Base-by-base conservation (phyloP, 2,797 vertebrate genomes). In the Champsocephalus esox region DNA sequence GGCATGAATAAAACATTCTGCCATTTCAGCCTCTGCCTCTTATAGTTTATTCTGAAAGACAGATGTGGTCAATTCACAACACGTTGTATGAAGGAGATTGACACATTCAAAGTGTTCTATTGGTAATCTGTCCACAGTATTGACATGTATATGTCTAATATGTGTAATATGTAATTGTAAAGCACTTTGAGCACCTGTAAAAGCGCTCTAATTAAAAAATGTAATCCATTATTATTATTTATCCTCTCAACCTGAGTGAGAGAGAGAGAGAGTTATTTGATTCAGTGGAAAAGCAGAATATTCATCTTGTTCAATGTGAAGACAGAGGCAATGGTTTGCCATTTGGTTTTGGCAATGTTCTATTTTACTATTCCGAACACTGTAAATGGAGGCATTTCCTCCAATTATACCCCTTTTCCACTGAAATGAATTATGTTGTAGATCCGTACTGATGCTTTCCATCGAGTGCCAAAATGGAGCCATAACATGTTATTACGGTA, bases 1-100 rank as follows among this genome's bases (percentile, higher is more conserved):
- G 75, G 4, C 44, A 85, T 75, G 32, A 83, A 87, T 73, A 65
- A 79, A 81, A 73, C 46, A 72, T 50, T 12, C 32, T 38, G 28
- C 48, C 28, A 14, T 21, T 1, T 67, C 45, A 64, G 60, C 21
- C 38, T 59, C 49, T 49, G 50, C 45, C 54, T 49, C 21, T 12
- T 9, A 17, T 45, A 32, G 59, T 21, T 28, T 28, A 28, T 28
- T 28, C 28, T 28, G 28, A 28, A 28, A 28, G 4, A 28, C 28
- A 28, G 4, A 28, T 28, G 38, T 62, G 16, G 16, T 46, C 16
- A 21, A 10, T 34, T 65, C 13, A 8, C 12, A 17, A 44, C 21
- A 65, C 2, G 41, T 64, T 44, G 12, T 41, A 3, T 12, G 55
- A 43, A 11, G 3, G 1, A 54, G 3, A 50, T 7, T 34, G 5